Percentiles rank a stretch among this genome's conserved stretches.
Evolutionary conservation across 2,888 invertebrate species (phyloP).

Genomic region (Mythimna ferrago): DNA sequence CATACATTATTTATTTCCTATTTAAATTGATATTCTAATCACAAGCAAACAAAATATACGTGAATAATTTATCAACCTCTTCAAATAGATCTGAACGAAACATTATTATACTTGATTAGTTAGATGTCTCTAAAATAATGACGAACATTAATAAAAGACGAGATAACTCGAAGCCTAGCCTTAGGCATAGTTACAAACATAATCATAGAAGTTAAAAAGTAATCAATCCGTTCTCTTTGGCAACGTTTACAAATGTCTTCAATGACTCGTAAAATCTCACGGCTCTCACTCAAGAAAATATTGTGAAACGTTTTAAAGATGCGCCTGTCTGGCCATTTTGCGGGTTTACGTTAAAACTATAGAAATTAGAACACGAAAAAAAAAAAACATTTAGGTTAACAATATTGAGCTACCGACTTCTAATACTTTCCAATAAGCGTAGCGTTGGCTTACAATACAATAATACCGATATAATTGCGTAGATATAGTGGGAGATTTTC

Average conservation of each 20-base stretch:
- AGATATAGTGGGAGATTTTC: neutral
- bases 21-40: constrained; percentile 30
- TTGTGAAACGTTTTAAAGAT: constrained; percentile 82
- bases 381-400: neutral
- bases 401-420: neutral
- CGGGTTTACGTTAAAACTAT: constrained; percentile 73
- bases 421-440: neutral
- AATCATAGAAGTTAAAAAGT: constrained; percentile 89
- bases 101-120: constrained; percentile 68
- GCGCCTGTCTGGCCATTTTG: constrained; percentile 68
- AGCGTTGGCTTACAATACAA: neutral
- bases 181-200: constrained; percentile 81
- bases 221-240: constrained; percentile 89
- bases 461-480: neutral
- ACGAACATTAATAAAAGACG: constrained; percentile 80
- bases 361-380: neutral
- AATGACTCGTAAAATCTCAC: constrained; percentile 87
- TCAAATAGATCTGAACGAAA: constrained; percentile 42
- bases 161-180: constrained; percentile 78
- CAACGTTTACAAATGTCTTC: constrained; percentile 87
- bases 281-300: constrained; percentile 80
- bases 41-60: constrained; percentile 31
- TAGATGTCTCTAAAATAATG: constrained; percentile 81
- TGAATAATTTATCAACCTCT: constrained; percentile 43
- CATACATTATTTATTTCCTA: constrained; percentile 18